Conservation (phyloP, 1,140 invertebrate species). For the Tigriopus japonicus region DNA sequence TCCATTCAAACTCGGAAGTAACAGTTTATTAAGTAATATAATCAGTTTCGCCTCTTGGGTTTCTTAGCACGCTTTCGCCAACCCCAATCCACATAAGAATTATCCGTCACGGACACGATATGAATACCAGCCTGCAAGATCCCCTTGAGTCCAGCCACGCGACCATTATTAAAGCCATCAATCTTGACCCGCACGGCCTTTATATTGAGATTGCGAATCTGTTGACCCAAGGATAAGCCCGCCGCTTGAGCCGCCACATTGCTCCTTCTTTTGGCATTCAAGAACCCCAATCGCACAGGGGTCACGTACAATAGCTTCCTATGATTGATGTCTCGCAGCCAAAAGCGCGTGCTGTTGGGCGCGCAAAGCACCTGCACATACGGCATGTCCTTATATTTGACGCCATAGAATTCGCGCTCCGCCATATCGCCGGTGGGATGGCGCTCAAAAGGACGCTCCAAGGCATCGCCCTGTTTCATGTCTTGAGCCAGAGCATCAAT, state of each 20-base stretch:
- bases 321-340: background rate
- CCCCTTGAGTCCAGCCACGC: background rate
- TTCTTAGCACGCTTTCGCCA: slow-evolving; percentile 7
- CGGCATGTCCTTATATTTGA: slow-evolving; percentile 9
- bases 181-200: background rate
- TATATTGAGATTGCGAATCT: background rate
- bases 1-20: too few relatives aligned
- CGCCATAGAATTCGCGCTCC: background rate
- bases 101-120: slow-evolving; percentile 1
- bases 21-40: background rate
- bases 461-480: background rate
- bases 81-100: slow-evolving; percentile 1
- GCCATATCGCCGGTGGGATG: slow-evolving; percentile 1
- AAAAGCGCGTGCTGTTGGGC: background rate
- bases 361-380: background rate
- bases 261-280: slow-evolving; percentile 4
- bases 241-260: background rate
- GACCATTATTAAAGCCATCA: slow-evolving; percentile 1
- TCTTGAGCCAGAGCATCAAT: background rate
- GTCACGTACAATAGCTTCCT: slow-evolving; percentile 1
- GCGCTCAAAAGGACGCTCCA: background rate
- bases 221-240: background rate
- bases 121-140: background rate
- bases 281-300: background rate
- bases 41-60: background rate